Percentiles rank a stretch among this genome's conserved stretches.
phyloP scores from a whole-genome alignment of 2,113 vertebrate genomes.

The Atlantisia rogersi region DNA sequence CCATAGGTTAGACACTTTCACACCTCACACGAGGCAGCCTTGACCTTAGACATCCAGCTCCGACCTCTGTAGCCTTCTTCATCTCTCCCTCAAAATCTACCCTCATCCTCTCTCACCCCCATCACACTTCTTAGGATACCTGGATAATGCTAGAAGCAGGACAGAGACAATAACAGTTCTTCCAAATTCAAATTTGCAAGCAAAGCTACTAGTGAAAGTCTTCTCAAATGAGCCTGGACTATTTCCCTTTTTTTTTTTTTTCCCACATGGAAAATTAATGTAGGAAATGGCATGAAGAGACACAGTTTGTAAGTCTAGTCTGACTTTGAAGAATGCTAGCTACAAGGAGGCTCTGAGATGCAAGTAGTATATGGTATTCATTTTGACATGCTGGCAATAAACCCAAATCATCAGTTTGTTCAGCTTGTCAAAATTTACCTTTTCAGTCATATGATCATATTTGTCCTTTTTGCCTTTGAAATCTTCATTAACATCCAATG shows the following conservation, averaged over 20 bases:
- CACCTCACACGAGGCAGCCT: too few relatives aligned
- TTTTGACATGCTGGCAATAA: background rate
- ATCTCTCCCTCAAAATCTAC: background rate
- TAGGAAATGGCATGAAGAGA: background rate
- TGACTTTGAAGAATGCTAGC: background rate
- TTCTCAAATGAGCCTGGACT: background rate
- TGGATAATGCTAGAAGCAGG: background rate
- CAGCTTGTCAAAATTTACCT: slow-evolving; percentile 76
- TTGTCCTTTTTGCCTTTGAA: slow-evolving; percentile 81
- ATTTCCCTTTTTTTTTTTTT: too few relatives aligned
- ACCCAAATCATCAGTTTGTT: background rate
- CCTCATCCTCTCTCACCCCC: background rate
- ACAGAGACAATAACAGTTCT: background rate
- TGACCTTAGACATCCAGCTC: background rate
- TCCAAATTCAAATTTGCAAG: background rate
- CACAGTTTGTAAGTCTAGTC: background rate
- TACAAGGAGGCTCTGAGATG: background rate
- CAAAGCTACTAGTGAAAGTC: background rate
- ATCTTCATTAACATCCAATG: slow-evolving; percentile 89
- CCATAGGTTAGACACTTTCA: background rate
- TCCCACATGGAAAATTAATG: background rate
- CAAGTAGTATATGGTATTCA: background rate
- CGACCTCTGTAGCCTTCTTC: fast-evolving
- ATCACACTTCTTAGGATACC: background rate
- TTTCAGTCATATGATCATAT: slow-evolving; percentile 85